Conservation (phyloP, 1,140 invertebrate genomes). For the Drosophila micromelanica region DNA sequence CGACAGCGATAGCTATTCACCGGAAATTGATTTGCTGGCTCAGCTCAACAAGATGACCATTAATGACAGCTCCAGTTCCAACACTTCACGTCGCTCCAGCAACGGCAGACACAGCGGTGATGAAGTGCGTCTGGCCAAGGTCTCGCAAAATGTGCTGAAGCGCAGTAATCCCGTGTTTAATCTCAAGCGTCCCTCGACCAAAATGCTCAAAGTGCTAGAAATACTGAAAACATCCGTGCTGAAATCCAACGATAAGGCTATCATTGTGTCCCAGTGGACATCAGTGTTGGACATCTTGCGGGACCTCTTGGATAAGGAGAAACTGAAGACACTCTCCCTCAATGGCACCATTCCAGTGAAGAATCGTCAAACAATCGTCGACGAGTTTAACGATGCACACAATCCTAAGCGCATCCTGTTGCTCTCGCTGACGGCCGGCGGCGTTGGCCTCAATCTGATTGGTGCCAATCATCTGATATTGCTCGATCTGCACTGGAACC, state of each 20-base stretch:
- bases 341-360: conserved; percentile 88
- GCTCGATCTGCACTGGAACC: conserved; percentile 97
- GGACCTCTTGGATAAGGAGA: conserved; percentile 85
- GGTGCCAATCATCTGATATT: conserved; percentile 96
- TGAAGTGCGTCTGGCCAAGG: conserved; percentile 84
- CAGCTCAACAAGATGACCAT: conserved; percentile 87
- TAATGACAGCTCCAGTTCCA: conserved; percentile 75
- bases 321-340: conserved; percentile 87
- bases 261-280: conserved; percentile 96
- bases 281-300: conserved; percentile 89
- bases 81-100: conserved; percentile 13
- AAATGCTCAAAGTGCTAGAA: conserved; percentile 88
- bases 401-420: conserved; percentile 88
- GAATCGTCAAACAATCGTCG: conserved; percentile 87
- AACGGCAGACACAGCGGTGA: conserved; percentile 35
- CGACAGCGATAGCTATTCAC: conserved; percentile 77
- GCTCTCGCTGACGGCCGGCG: conserved; percentile 94
- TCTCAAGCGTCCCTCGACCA: conserved; percentile 86
- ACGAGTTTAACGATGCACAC: conserved; percentile 89
- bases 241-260: conserved; percentile 87
- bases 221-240: conserved; percentile 87
- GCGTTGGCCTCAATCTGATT: conserved; percentile 95
- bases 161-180: conserved; percentile 90
- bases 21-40: conserved; percentile 87
- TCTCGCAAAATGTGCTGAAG: conserved; percentile 86